Conservation (phyloP, 2,888 invertebrate genomes). For the Acronicta alni region DNA sequence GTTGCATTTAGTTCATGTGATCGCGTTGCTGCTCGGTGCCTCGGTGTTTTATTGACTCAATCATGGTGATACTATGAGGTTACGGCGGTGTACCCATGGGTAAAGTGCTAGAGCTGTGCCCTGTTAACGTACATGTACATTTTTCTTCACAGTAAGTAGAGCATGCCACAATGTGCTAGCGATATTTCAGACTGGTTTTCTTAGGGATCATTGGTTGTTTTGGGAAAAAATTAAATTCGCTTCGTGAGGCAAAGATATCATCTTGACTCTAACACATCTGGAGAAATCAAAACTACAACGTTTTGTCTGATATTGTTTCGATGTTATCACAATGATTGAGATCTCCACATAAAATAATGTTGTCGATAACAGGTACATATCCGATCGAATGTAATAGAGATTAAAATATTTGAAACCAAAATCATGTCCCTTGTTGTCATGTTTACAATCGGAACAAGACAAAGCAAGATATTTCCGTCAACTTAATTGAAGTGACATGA, state of each 20-base stretch:
- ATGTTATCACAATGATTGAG: slow-evolving; percentile 40
- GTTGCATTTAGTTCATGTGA: slow-evolving; percentile 53
- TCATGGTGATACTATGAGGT: slow-evolving; percentile 66
- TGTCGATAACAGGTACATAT: slow-evolving; percentile 27
- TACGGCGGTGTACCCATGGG: slow-evolving; percentile 55
- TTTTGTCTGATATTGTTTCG: slow-evolving; percentile 25
- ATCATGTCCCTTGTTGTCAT: slow-evolving; percentile 37
- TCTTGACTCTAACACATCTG: slow-evolving; percentile 19
- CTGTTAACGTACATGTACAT: slow-evolving; percentile 44
- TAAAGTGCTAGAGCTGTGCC: slow-evolving; percentile 53
- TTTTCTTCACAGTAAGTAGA: slow-evolving; percentile 50
- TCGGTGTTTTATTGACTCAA: slow-evolving; percentile 73
- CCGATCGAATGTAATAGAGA: slow-evolving; percentile 35
- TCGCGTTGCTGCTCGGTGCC: slow-evolving; percentile 57
- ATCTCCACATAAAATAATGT: slow-evolving; percentile 36
- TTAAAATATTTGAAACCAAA: slow-evolving; percentile 43
- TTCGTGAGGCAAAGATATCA: slow-evolving; percentile 11
- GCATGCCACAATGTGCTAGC: slow-evolving; percentile 36
- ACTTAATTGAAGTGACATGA: slow-evolving; percentile 68
- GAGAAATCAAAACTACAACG: slow-evolving; percentile 27
- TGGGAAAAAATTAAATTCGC: slow-evolving; percentile 30
- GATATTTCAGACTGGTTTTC: slow-evolving; percentile 44
- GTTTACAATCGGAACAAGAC: slow-evolving; percentile 56
- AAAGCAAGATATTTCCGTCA: slow-evolving; percentile 65
- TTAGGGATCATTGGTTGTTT: slow-evolving; percentile 28